phyloP scores from a whole-genome alignment of 2,797 vertebrate genomes.

The Typhlichthys subterraneus region DNA sequence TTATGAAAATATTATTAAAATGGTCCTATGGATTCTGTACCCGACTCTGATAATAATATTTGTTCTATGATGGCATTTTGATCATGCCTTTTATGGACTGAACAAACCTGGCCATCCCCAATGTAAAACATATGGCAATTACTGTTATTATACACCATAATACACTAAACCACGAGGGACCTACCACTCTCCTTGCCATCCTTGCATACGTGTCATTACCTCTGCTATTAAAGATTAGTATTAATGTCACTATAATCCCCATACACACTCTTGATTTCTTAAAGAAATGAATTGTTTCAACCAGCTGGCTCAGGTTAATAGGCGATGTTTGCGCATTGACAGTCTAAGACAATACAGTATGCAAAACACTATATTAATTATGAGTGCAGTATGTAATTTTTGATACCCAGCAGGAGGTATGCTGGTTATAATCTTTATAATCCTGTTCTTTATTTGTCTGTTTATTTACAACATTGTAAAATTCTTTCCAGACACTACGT shows the following conservation, averaged over 20 bases:
- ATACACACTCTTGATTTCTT: background rate
- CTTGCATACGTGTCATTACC: background rate
- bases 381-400: too few relatives aligned
- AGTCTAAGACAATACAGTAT: background rate
- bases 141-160: background rate
- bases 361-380: too few relatives aligned
- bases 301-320: background rate
- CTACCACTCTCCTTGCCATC: background rate
- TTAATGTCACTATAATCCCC: background rate
- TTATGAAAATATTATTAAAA: background rate
- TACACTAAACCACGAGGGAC: background rate
- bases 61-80: background rate
- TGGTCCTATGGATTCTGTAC: background rate
- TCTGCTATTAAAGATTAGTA: background rate
- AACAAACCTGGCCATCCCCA: slow-evolving; percentile 6
- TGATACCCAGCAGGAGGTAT: too few relatives aligned
- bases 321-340: background rate
- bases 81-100: background rate
- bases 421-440: too few relatives aligned
- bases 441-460: too few relatives aligned
- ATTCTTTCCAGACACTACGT: too few relatives aligned
- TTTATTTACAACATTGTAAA: too few relatives aligned
- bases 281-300: background rate
- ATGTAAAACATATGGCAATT: background rate
- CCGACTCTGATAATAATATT: too few relatives aligned